Percentiles rank a stretch among this genome's conserved stretches.
These are phyloP conservation scores for Acleris laterana DNA, from an alignment of 2,888 invertebrate genomes.

Conservation along the genomic window DNA sequence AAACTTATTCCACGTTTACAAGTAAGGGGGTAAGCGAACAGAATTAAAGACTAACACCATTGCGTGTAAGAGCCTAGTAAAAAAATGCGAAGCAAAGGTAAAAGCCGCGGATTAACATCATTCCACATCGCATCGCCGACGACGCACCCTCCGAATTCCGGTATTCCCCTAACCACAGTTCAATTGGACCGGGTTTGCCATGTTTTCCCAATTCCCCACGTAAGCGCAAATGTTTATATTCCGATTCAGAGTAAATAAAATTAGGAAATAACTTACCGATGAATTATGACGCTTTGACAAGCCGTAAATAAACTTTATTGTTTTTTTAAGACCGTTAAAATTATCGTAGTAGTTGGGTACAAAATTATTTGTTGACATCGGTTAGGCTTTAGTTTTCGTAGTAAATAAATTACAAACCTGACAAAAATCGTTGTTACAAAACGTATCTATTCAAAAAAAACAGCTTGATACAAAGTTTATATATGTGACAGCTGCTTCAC, in stretches of 20 bases:
- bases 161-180: slow-evolving; percentile 18
- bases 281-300: not conserved
- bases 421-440: too few relatives aligned
- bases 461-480: not conserved
- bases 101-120: slow-evolving; percentile 20
- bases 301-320: not conserved
- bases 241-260: not conserved
- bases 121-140: slow-evolving; percentile 17
- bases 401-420: too few relatives aligned
- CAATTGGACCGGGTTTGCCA: slow-evolving; percentile 19
- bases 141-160: slow-evolving; percentile 9
- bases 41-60: too few relatives aligned
- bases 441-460: too few relatives aligned
- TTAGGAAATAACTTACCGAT: not conserved
- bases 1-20: too few relatives aligned
- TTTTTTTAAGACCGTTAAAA: too few relatives aligned
- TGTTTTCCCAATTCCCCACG: slow-evolving; percentile 18
- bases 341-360: too few relatives aligned
- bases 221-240: slow-evolving; percentile 14
- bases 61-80: not conserved
- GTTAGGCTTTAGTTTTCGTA: too few relatives aligned
- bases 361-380: too few relatives aligned
- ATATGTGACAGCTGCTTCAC: too few relatives aligned
- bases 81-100: slow-evolving; percentile 4
- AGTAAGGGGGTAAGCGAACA: too few relatives aligned